Conservation (phyloP, 2,113 vertebrate genomes). For the Lepidothrix coronata region DNA sequence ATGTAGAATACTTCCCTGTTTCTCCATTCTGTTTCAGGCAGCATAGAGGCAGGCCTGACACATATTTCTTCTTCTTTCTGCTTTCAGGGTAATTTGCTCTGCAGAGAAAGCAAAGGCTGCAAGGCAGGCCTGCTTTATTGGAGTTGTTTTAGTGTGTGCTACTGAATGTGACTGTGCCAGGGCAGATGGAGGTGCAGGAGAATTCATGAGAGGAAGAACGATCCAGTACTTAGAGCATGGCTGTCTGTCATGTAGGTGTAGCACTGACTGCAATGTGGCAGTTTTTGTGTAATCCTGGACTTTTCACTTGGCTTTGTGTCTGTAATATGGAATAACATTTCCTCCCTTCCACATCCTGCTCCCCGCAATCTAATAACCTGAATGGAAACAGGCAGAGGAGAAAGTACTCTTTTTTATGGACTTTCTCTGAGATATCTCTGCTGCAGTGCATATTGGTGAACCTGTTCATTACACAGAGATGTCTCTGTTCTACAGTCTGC, state of each 20-base stretch:
- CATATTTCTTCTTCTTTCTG: not conserved
- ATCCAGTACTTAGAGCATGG: not conserved
- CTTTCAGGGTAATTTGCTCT: not conserved
- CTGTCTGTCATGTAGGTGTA: not conserved
- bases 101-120: not conserved
- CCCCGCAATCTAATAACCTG: not conserved
- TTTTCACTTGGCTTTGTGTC: not conserved
- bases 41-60: not conserved
- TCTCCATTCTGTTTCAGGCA: not conserved
- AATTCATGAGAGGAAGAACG: not conserved
- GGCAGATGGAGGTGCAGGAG: not conserved
- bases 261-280: not conserved
- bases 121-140: not conserved
- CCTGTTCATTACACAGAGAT: not conserved
- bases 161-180: not conserved
- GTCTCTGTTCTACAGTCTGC: not conserved
- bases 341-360: not conserved
- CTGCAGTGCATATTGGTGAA: not conserved
- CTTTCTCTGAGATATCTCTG: not conserved
- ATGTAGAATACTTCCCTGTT: not conserved
- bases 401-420: not conserved
- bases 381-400: not conserved
- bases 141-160: not conserved
- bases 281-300: not conserved
- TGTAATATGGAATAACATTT: not conserved